A percentile compares a stretch with the other conserved stretches of the same genome.
phyloP scores from a whole-genome alignment of 2,797 vertebrate species.

The Arctocebus calabarensis region DNA sequence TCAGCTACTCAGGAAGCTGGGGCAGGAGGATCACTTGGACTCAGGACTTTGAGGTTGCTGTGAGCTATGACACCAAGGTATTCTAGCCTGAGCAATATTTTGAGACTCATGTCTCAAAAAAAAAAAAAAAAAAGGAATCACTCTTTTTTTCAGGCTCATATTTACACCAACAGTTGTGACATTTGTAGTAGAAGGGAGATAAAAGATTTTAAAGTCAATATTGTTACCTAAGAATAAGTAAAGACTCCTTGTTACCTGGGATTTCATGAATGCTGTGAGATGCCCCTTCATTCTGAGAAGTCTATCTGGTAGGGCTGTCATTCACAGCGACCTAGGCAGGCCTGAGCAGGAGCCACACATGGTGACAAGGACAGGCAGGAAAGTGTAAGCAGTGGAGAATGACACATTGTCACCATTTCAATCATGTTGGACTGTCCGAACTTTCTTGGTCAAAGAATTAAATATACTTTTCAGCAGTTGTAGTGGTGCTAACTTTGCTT shows the following conservation, averaged over 20 bases:
- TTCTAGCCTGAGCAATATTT: too few species aligned
- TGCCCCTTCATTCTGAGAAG: neutral
- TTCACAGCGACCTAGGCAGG: neutral
- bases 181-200: neutral
- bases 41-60: too few species aligned
- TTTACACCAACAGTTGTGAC: neutral
- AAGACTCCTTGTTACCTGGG: neutral
- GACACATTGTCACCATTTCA: neutral
- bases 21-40: too few species aligned
- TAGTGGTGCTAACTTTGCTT: neutral
- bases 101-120: too few species aligned
- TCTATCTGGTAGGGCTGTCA: neutral
- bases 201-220: constrained; percentile 35
- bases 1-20: too few species aligned
- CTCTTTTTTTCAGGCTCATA: neutral
- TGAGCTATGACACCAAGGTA: too few species aligned
- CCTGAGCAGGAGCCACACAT: neutral
- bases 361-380: neutral
- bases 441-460: neutral
- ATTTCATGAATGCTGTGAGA: neutral
- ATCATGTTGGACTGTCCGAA: neutral
- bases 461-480: neutral
- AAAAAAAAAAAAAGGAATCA: too few species aligned
- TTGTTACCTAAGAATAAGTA: neutral
- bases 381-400: neutral